These are phyloP conservation scores for Blastomussa wellsi DNA, from an alignment of 92 coral and sea anemone species.

Conservation along the genomic window DNA sequence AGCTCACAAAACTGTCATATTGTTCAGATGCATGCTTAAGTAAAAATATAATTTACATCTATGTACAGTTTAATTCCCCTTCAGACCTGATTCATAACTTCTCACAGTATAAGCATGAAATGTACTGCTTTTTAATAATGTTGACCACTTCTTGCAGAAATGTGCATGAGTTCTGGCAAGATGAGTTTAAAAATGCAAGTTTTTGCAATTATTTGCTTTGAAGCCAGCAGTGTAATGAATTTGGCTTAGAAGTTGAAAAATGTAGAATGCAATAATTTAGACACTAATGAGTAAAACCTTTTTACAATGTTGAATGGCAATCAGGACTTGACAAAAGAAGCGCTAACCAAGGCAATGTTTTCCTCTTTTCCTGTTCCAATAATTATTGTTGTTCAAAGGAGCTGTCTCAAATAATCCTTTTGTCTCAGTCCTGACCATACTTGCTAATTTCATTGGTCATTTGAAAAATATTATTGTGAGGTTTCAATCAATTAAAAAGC, in stretches of 20 bases:
- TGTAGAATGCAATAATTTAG: neutral
- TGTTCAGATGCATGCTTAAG: neutral
- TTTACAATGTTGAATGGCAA: neutral
- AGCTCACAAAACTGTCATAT: neutral
- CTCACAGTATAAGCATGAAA: neutral
- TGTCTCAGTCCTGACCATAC: no score
- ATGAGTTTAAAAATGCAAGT: neutral
- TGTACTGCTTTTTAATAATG: neutral
- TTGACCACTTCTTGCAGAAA: neutral
- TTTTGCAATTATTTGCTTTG: neutral
- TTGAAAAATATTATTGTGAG: no score
- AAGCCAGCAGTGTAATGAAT: neutral
- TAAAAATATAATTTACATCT: neutral
- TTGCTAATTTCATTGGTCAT: no score
- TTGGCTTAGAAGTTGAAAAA: neutral
- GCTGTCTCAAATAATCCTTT: no score
- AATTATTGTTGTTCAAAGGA: no score
- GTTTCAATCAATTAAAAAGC: no score
- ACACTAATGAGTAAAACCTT: neutral
- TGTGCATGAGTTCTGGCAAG: neutral
- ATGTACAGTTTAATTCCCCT: neutral
- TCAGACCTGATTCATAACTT: neutral
- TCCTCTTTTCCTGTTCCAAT: neutral
- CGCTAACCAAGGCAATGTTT: neutral
- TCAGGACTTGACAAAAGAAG: neutral